Percentiles rank a stretch among this genome's conserved stretches.
phyloP scores from a whole-genome alignment of 35 echinoderm and acorn worm genomes.

The Patiria miniata region DNA sequence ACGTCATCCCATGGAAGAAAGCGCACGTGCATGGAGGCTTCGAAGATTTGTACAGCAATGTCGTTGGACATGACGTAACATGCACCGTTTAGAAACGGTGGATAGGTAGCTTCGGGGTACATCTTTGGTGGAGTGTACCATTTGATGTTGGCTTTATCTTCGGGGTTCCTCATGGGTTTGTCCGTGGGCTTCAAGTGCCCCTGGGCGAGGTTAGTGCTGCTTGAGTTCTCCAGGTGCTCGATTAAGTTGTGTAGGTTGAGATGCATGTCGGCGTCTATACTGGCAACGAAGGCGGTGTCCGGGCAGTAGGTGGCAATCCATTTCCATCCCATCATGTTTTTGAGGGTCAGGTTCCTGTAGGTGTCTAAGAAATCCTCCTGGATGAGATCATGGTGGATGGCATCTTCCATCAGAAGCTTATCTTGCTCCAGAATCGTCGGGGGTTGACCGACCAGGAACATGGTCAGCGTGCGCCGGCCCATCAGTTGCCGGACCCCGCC shows the following conservation, averaged over 20 bases:
- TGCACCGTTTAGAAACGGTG: constrained; percentile 45
- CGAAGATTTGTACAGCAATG: constrained; percentile 30
- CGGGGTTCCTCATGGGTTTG: constrained; percentile 14
- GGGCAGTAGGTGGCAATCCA: constrained; percentile 24
- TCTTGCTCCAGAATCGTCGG: background rate
- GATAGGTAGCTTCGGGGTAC: constrained; percentile 50
- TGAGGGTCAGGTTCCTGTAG: constrained; percentile 29
- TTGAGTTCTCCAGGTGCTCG: constrained; percentile 4
- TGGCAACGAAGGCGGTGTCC: constrained; percentile 4
- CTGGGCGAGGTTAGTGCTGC: background rate
- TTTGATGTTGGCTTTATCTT: constrained; percentile 36
- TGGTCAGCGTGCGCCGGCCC: background rate
- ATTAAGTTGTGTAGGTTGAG: constrained; percentile 14
- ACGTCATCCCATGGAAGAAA: constrained; percentile 65
- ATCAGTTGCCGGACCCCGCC: background rate
- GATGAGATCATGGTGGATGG: constrained; percentile 36
- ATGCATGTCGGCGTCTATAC: constrained; percentile 38
- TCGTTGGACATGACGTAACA: constrained; percentile 56
- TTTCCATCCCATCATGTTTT: constrained; percentile 27
- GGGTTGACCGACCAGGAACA: background rate
- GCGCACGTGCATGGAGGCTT: constrained; percentile 13
- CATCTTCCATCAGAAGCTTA: background rate
- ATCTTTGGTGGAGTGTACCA: constrained; percentile 56
- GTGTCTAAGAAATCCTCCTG: constrained; percentile 49
- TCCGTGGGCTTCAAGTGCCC: background rate